A percentile compares a stretch with the other conserved stretches of the same genome.
Conservation (phyloP, 1,140 invertebrate species). For the Antheraea mylitta region DNA sequence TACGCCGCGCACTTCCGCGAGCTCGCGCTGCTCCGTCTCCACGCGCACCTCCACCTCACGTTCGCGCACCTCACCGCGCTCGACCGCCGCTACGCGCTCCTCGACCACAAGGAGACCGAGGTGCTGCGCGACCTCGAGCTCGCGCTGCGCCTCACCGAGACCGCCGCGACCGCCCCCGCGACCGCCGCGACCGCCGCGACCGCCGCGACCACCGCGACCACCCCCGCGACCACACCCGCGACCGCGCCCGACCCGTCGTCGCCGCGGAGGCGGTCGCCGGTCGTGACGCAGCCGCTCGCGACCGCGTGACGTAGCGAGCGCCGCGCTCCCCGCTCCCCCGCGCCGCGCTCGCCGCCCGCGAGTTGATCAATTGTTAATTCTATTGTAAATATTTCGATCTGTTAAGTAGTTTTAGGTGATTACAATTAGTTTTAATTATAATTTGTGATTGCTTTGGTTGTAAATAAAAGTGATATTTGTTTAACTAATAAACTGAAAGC, state of each 20-base stretch:
- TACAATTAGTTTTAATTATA: slow-evolving; percentile 68
- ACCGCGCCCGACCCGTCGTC: too few species aligned
- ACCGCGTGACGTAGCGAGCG: slow-evolving; percentile 40
- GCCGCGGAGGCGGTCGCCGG: too few species aligned
- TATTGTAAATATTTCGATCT: slow-evolving; percentile 75
- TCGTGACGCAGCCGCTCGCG: slow-evolving; percentile 49
- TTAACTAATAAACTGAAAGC: slow-evolving; percentile 76
- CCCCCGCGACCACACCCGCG: slow-evolving; percentile 45
- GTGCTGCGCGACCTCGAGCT: slow-evolving; percentile 89
- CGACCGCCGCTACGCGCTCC: slow-evolving; percentile 92
- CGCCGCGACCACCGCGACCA: too few species aligned
- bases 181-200: slow-evolving; percentile 42
- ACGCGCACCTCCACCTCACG: slow-evolving; percentile 96
- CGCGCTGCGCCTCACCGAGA: slow-evolving; percentile 83
- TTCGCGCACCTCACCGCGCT: slow-evolving; percentile 97
- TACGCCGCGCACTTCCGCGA: slow-evolving; percentile 99
- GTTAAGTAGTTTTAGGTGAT: slow-evolving; percentile 77
- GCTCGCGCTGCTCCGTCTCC: slow-evolving; percentile 93
- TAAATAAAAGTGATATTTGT: slow-evolving; percentile 79
- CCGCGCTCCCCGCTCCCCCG: too few species aligned
- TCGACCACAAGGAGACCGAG: slow-evolving; percentile 97
- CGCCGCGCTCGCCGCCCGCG: slow-evolving; percentile 57
- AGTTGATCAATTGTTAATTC: slow-evolving; percentile 64
- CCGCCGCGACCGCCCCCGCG: slow-evolving; percentile 48
- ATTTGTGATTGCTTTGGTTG: slow-evolving; percentile 77